Base-by-base conservation (phyloP, 2,888 invertebrate genomes). In the Automeris io region DNA sequence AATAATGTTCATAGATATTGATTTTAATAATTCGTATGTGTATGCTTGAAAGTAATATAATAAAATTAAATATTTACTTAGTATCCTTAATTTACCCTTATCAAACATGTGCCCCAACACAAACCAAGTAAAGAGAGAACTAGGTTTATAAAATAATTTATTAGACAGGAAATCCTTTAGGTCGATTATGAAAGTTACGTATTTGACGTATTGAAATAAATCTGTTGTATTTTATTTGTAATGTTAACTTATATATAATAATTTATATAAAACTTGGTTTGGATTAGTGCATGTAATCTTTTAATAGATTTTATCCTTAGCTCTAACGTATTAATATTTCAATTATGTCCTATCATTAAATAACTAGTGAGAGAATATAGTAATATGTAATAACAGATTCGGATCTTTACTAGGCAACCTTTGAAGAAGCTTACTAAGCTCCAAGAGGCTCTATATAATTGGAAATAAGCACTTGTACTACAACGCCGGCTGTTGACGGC, bases 301-400 rank as follows among this genome's bases (percentile, higher is more conserved):
- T n/a, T n/a, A n/a, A n/a, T n/a, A n/a, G n/a, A n/a, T n/a, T n/a
- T n/a, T n/a, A n/a, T n/a, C n/a, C n/a, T n/a, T n/a, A n/a, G n/a
- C n/a, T n/a, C n/a, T n/a, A n/a, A n/a, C n/a, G n/a, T n/a, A n/a
- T n/a, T n/a, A n/a, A n/a, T n/a, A n/a, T n/a, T n/a, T n/a, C n/a
- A n/a, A n/a, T n/a, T n/a, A n/a, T n/a, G n/a, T n/a, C n/a, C n/a
- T n/a, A n/a, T n/a, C n/a, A n/a, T n/a, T n/a, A n/a, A n/a, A n/a
- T n/a, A n/a, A n/a, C n/a, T n/a, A n/a, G n/a, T n/a, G n/a, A 37
- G 33, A 49, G 43, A 51, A 45, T 45, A 37, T 42, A 45, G 19
- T 16, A 12, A 9, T 26, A 7, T 18, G 34, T 32, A 43, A 45
- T 43, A 39, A 34, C 34, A 13, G 11, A 31, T 25, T 26, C 37